phyloP scores from a whole-genome alignment of 2,797 vertebrate genomes.

The Buceros bicornis region DNA sequence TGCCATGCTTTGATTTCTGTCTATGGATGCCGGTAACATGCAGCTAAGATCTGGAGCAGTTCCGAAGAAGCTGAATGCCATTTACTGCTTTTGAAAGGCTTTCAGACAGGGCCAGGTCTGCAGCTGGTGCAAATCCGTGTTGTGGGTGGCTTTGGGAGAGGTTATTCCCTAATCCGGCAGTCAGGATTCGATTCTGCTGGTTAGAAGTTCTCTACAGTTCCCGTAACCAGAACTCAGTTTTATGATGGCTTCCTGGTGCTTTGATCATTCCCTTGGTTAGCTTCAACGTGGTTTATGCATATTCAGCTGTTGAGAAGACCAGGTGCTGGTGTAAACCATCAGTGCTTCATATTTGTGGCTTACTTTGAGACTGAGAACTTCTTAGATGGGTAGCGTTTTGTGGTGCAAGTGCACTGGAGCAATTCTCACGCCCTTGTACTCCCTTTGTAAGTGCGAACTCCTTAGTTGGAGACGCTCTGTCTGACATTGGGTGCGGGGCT shows the following conservation, averaged over 20 bases:
- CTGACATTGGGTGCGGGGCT: not conserved
- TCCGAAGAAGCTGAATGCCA: not conserved
- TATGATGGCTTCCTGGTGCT: not conserved
- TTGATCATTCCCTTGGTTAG: not conserved
- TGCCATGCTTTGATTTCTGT: not conserved
- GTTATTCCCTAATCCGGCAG: not conserved
- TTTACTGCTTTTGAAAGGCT: not conserved
- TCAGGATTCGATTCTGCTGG: not conserved
- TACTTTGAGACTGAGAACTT: not conserved
- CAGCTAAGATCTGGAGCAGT: not conserved
- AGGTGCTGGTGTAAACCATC: not conserved
- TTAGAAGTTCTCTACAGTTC: not conserved
- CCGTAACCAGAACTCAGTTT: not conserved
- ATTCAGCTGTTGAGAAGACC: not conserved
- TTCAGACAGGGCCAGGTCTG: not conserved
- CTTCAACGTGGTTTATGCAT: not conserved
- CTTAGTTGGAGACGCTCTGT: not conserved
- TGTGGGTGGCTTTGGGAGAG: not conserved
- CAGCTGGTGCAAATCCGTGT: not conserved
- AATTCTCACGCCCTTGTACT: not conserved
- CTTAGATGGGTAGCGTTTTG: not conserved
- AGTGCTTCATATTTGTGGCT: not conserved
- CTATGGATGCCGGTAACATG: not conserved
- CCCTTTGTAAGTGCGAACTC: not conserved
- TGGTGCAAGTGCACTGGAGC: not conserved